Percentiles rank a stretch among this genome's conserved stretches.
Evolutionary conservation across 2,888 invertebrate genomes (phyloP).

Genomic region (Drosophila melanosoma): DNA sequence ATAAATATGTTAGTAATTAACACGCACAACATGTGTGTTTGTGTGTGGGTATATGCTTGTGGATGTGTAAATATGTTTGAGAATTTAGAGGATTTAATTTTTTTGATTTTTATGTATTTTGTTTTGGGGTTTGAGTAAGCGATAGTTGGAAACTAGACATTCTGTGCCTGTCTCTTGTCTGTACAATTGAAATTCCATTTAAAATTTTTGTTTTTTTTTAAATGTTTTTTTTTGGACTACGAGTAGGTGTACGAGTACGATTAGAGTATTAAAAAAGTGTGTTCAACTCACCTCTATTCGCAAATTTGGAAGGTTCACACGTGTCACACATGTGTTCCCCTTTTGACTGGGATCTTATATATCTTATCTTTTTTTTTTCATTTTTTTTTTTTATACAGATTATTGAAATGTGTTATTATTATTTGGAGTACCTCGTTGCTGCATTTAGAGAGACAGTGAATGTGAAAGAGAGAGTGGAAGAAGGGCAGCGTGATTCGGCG

Average conservation of each 20-base stretch:
- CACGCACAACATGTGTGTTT: conserved; percentile 1
- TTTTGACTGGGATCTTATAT: conserved; percentile 44
- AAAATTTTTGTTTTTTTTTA: conserved; percentile 6
- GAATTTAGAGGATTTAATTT: conserved; percentile 4
- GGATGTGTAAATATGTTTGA: conserved; percentile 4
- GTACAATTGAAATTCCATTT: conserved; percentile 33
- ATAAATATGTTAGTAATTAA: not conserved
- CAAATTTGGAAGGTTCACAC: conserved; percentile 40
- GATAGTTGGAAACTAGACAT: conserved; percentile 15
- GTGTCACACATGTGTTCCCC: conserved; percentile 37
- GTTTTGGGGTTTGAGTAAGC: conserved; percentile 22
- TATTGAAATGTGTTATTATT: conserved; percentile 73
- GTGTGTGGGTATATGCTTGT: conserved; percentile 2
- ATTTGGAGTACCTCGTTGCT: conserved; percentile 76
- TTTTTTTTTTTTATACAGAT: conserved; percentile 54
- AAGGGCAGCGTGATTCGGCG: conserved; percentile 25
- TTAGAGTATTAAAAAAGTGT: conserved; percentile 24
- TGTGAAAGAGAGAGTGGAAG: conserved; percentile 3
- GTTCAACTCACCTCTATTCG: conserved; percentile 52
- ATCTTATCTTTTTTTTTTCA: conserved; percentile 45
- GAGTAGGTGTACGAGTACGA: conserved; percentile 34
- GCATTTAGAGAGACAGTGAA: conserved; percentile 27
- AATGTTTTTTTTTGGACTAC: conserved; percentile 15
- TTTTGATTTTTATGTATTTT: conserved; percentile 5
- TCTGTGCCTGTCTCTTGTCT: conserved; percentile 38